Percentiles rank a stretch among this genome's conserved stretches.
phyloP scores from a whole-genome alignment of 2,113 vertebrate species.

The Lamprologus speciosus region DNA sequence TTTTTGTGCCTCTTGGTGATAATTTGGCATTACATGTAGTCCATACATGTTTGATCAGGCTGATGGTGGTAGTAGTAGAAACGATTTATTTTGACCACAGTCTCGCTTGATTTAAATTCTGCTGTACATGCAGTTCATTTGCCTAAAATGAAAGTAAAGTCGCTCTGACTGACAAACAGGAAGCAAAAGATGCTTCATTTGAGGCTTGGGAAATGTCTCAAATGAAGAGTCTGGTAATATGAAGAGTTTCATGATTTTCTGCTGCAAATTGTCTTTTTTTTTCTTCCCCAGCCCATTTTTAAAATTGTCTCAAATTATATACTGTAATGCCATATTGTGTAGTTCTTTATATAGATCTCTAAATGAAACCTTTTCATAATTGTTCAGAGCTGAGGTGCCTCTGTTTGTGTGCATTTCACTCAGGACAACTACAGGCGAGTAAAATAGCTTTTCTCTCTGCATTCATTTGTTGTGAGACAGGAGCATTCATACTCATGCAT shows the following conservation, averaged over 20 bases:
- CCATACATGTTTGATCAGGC: background rate
- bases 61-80: background rate
- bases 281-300: accelerated
- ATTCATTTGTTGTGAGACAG: background rate
- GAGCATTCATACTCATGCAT: background rate
- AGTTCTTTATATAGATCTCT: background rate
- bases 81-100: background rate
- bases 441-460: background rate
- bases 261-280: background rate
- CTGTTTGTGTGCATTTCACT: background rate
- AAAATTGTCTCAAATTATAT: background rate
- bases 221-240: background rate
- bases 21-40: background rate
- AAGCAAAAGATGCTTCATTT: constrained; percentile 12
- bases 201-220: background rate
- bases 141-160: constrained; percentile 14
- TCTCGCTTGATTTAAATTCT: background rate
- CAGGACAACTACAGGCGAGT: background rate
- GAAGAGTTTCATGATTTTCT: background rate
- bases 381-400: background rate
- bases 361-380: background rate
- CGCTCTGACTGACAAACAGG: background rate
- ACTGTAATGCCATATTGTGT: background rate
- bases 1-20: background rate
- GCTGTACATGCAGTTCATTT: background rate